These are phyloP conservation scores for Clivina fossor DNA, from an alignment of 2,888 invertebrate species.

Conservation along the genomic window DNA sequence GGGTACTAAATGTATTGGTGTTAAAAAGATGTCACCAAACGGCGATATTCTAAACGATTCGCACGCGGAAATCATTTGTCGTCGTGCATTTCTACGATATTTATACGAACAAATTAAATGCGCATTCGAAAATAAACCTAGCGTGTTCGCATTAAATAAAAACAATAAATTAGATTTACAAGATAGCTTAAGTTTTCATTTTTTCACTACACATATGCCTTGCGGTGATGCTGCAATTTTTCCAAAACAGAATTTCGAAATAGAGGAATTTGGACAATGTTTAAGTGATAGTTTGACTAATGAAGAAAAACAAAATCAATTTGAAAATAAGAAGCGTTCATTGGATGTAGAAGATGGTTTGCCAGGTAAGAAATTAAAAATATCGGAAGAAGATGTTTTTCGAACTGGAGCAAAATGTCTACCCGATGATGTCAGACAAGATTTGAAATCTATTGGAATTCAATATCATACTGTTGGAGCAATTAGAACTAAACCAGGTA, in stretches of 20 bases:
- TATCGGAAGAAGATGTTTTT: constrained; percentile 55
- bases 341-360: constrained; percentile 31
- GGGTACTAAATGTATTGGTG: constrained; percentile 89
- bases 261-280: constrained; percentile 44
- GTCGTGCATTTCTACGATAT: constrained; percentile 80
- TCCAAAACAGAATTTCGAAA: constrained; percentile 56
- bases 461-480: constrained; percentile 71
- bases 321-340: constrained; percentile 39
- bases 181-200: constrained; percentile 69
- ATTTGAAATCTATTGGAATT: constrained; percentile 60
- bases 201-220: constrained; percentile 84
- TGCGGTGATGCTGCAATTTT: constrained; percentile 94
- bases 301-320: neutral
- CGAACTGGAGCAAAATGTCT: constrained; percentile 92
- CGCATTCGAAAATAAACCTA: constrained; percentile 45
- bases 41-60: constrained; percentile 84
- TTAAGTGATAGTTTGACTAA: too few species aligned
- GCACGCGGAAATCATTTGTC: constrained; percentile 87
- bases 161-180: constrained; percentile 56
- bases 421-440: constrained; percentile 57
- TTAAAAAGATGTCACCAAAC: constrained; percentile 61
- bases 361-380: constrained; percentile 43
- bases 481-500: constrained; percentile 84
- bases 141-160: constrained; percentile 50
- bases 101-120: constrained; percentile 65